Base-by-base conservation (phyloP, 92 coral and sea anemone species). In the Anthopleura xanthogrammica region DNA sequence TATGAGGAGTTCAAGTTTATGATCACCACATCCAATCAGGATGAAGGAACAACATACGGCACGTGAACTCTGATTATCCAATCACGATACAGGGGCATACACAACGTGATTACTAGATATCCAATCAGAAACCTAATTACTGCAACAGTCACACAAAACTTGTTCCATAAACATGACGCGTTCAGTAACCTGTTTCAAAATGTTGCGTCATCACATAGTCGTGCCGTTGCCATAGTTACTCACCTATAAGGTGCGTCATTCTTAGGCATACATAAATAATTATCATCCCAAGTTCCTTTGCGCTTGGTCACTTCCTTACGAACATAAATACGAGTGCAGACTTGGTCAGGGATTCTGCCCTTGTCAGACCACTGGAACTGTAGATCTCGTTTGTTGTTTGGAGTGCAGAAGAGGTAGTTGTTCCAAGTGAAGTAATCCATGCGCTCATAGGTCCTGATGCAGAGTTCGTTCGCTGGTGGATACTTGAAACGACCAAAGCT, bases 391-490 rank as follows among this genome's bases (percentile, higher is more conserved):
- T 92, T 92, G 16, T 81, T 88, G 24, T 77, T 87, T 5, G 93
- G 92, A 36, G 92, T 89, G 76, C 98, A 93, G 60, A 93, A 85
- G 19, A 87, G 87, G 40, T 86, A 88, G 72, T 88, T 82, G 73
- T 83, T 89, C 98, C 98, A 93, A 5, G 80, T 52, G 13, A 85
- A 77, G 79, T 93, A 93, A 42, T 90, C 90, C 56, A 76, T 7
- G 9, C 98, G 79, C 52, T 93, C 98, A 78, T 93, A 93, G 20
- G 93, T 93, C n/a, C 88, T 58, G 60, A 93, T 85, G 76, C 98
- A 93, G 22, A 84, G 39, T 29, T 85, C 75, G 60, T 87, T 73
- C 22, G 54, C 60, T 13, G 91, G 91, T 20, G 85, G 77, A 66
- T 81, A 90, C 16, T 70, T 76, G 71, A 76, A 72, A 52, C 71